Percentiles rank a stretch among this genome's conserved stretches.
phyloP scores from a whole-genome alignment of 2,797 vertebrate genomes.

The Fistularia tabacaria region DNA sequence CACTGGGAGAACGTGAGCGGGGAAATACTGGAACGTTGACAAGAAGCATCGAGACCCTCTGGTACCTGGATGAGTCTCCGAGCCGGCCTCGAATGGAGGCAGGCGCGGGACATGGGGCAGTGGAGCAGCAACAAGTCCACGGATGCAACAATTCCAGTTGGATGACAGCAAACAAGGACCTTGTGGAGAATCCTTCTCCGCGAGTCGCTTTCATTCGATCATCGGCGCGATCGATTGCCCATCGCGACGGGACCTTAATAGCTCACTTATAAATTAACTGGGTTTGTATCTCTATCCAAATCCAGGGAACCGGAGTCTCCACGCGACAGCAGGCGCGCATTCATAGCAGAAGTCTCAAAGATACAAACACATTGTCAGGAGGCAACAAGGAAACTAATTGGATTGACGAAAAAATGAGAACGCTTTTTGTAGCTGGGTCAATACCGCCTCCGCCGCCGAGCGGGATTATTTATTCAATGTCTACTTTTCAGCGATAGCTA shows the following conservation, averaged over 20 bases:
- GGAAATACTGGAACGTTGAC: too few relatives aligned
- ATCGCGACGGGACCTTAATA: conserved; percentile 50
- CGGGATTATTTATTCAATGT: conserved; percentile 71
- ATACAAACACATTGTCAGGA: conserved; percentile 75
- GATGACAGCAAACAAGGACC: too few relatives aligned
- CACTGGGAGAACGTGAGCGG: too few relatives aligned
- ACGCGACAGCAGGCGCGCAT: conserved; percentile 44
- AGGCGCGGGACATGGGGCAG: too few relatives aligned
- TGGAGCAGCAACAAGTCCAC: too few relatives aligned
- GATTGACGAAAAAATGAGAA: conserved; percentile 70
- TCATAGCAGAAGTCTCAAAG: conserved; percentile 66
- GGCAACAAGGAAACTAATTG: conserved; percentile 71
- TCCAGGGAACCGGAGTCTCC: conserved; percentile 56
- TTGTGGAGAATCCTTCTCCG: too few relatives aligned
- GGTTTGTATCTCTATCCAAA: conserved; percentile 54
- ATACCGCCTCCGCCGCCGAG: conserved; percentile 69
- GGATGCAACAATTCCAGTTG: too few relatives aligned
- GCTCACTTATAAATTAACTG: conserved; percentile 62
- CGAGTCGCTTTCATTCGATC: conserved; percentile 55
- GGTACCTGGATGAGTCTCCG: too few relatives aligned
- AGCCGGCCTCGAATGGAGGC: too few relatives aligned
- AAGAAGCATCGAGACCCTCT: too few relatives aligned
- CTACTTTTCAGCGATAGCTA: conserved; percentile 69
- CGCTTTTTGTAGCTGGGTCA: conserved; percentile 70
- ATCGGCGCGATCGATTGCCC: conserved; percentile 49